Evolutionary conservation across 2,797 vertebrate species (phyloP).

Genomic region (Chelon auratus): DNA sequence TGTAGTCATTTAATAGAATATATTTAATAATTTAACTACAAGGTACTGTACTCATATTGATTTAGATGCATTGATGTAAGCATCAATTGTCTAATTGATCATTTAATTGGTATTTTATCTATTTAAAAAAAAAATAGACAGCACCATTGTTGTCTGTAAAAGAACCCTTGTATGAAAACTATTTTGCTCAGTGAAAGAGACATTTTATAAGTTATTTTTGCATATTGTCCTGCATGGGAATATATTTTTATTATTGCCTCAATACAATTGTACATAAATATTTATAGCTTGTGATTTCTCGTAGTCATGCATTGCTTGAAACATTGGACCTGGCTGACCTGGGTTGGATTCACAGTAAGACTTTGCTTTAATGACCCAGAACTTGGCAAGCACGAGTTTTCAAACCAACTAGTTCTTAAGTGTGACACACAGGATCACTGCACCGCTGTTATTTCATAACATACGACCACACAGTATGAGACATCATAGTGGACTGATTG

Average conservation of each 20-base stretch:
- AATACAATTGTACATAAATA: constrained; percentile 78
- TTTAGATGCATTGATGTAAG: constrained; percentile 55
- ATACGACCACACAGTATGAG: constrained; percentile 17
- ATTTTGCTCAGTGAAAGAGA: constrained; percentile 82
- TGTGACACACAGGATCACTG: constrained; percentile 42
- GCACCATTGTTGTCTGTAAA: constrained; percentile 68
- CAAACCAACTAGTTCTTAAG: constrained; percentile 22
- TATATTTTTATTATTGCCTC: constrained; percentile 82
- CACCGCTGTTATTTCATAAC: constrained; percentile 41
- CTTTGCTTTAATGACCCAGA: constrained; percentile 57
- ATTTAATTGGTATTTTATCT: constrained; percentile 71
- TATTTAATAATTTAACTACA: constrained; percentile 69
- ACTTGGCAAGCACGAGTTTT: constrained; percentile 24
- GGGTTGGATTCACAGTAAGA: constrained; percentile 37
- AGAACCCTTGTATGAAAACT: constrained; percentile 76
- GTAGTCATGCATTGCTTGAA: constrained; percentile 65
- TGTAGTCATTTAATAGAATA: constrained; percentile 58
- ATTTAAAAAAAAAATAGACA: constrained; percentile 61
- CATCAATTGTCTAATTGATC: constrained; percentile 57
- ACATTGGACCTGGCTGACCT: constrained; percentile 53
- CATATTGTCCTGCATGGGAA: constrained; percentile 79
- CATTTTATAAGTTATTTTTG: constrained; percentile 85
- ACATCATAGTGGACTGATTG: constrained; percentile 27
- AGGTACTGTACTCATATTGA: constrained; percentile 66
- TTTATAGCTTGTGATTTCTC: constrained; percentile 76